Percentiles rank a stretch among this genome's conserved stretches.
phyloP scores from a whole-genome alignment of 2,797 vertebrate genomes.

The Dendrocincla fuliginosa region DNA sequence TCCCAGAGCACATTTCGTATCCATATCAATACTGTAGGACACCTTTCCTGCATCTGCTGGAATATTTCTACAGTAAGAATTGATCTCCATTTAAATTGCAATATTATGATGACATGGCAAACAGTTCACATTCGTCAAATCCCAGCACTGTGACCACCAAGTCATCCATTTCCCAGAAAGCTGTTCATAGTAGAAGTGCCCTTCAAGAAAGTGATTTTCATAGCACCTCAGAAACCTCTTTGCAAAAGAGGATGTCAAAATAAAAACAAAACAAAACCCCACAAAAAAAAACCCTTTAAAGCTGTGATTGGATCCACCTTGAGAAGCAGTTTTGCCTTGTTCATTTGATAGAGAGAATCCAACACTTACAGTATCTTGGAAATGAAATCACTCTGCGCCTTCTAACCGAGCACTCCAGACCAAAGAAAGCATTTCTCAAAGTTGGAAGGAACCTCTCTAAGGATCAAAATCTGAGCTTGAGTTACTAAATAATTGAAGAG shows the following conservation, averaged over 20 bases:
- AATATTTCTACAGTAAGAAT: not conserved
- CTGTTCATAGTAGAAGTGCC: not conserved
- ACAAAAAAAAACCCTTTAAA: not conserved
- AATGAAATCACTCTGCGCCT: not conserved
- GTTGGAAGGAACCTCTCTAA: not conserved
- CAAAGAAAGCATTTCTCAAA: not conserved
- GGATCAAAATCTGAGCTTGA: not conserved
- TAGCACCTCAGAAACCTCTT: not conserved
- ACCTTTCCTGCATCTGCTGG: not conserved
- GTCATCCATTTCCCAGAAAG: not conserved
- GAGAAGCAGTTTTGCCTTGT: not conserved
- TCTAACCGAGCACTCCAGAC: accelerated
- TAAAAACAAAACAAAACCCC: not conserved
- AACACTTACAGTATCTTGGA: not conserved
- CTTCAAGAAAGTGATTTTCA: not conserved
- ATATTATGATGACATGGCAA: not conserved
- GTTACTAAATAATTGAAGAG: slow-evolving; percentile 35
- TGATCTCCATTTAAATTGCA: not conserved
- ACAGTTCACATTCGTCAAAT: not conserved
- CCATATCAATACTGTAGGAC: not conserved
- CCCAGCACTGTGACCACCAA: not conserved
- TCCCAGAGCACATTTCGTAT: not conserved
- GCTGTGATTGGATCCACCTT: not conserved
- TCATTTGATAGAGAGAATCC: not conserved
- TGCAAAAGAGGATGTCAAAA: not conserved